Conservation (phyloP, 1,140 invertebrate genomes). For the Pseudomyrmex concolor region DNA sequence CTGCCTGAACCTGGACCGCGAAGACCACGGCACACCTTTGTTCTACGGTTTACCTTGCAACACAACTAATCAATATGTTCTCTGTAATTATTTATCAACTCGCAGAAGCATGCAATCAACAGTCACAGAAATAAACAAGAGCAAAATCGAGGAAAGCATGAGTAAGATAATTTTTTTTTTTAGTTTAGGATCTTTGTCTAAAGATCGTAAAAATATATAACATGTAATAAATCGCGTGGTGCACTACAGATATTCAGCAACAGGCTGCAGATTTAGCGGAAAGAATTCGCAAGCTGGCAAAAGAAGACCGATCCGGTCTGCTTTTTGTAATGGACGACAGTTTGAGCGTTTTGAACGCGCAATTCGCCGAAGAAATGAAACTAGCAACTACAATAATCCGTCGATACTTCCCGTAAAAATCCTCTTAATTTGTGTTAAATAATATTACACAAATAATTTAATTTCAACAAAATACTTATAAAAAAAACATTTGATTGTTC, state of each 20-base stretch:
- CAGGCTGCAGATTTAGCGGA: constrained; percentile 10
- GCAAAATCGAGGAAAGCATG: background rate
- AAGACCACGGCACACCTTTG: constrained; percentile 54
- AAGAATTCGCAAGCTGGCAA: constrained; percentile 19
- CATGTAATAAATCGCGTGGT: background rate
- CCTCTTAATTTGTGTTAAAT: too few species aligned
- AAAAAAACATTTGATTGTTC: too few species aligned
- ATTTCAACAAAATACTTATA: too few species aligned
- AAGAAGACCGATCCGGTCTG: background rate
- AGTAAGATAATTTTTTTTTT: background rate
- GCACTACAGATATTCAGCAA: background rate
- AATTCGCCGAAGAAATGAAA: constrained; percentile 42
- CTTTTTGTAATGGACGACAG: constrained; percentile 42
- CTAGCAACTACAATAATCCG: constrained; percentile 7
- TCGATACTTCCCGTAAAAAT: constrained; percentile 36
- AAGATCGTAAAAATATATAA: background rate
- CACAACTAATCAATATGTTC: constrained; percentile 52
- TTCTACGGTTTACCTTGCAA: constrained; percentile 66
- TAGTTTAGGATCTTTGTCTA: too few species aligned
- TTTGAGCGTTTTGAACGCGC: constrained; percentile 26
- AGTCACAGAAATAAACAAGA: background rate
- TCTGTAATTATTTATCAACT: constrained; percentile 36
- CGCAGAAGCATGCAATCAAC: background rate
- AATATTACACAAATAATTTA: too few species aligned
- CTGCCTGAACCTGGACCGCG: constrained; percentile 66